Evolutionary conservation across 2,888 invertebrate genomes (phyloP), one percentile per base, ranked within the genome.

Genomic region (Artemia sp.): DNA sequence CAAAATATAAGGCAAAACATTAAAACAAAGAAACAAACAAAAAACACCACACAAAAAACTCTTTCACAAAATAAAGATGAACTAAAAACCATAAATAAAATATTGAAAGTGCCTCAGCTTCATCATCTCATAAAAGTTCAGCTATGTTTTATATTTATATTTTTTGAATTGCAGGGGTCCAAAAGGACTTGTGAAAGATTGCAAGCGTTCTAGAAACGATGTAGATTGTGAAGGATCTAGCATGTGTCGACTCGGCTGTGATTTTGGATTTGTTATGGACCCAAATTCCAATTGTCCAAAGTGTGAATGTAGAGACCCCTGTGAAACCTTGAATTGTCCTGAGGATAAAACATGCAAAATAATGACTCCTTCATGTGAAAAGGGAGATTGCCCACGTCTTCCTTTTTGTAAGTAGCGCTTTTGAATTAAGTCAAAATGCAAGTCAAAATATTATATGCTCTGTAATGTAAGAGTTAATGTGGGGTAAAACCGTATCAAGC

Each of bases 331-430:
- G 0, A 89, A 89, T 72, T 78, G 81, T 11, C 81, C 83, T 0
- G 81, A 83, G 0, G 85, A 85, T 68, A 84, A 88, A 72, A 84
- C 87, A 69, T 71, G 71, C 14, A 69, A 69, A 51, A 68, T 67
- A 71, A 70, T 53, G 72, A 19, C 68, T n/a, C 52, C 71, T 8
- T 38, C 66, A 9, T 71, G 71, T 51, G 88, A 88, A 74, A 86
- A 87, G 51, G 88, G 89, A 70, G 89, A 89, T 74, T 91, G 91
- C 75, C 89, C 90, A 0, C 88, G 90, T 0, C 88, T 91, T 2
- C 90, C 91, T 12, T 87, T 87, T 12, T 89, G 89, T 84, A 74
- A 82, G 83, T 80, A 64, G 10, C 70, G 67, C 67, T 12, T 67
- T 68, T 50, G 70, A 72, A 72, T 14, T 51, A 69, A 66, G 50